A percentile compares a stretch with the other conserved stretches of the same genome.
These are phyloP conservation scores for Agonopterix subpropinquella DNA, from an alignment of 2,888 invertebrate genomes.

Conservation along the genomic window DNA sequence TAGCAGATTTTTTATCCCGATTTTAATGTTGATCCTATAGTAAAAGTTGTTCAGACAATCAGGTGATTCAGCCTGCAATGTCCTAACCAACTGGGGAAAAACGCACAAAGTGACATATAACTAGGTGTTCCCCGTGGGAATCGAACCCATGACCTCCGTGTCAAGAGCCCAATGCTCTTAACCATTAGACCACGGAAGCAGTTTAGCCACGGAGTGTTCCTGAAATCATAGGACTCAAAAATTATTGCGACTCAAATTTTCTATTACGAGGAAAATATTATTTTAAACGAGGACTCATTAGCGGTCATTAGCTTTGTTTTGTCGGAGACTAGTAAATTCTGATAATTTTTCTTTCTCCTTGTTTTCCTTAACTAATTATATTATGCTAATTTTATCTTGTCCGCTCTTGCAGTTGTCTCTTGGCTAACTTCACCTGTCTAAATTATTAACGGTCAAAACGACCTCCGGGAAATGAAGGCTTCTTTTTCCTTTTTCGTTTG, in stretches of 20 bases:
- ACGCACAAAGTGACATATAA: too few relatives aligned
- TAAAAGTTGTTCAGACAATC: too few relatives aligned
- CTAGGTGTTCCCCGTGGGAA: too few relatives aligned
- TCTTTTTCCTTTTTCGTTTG: background rate
- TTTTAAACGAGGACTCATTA: slow-evolving; percentile 50
- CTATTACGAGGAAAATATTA: slow-evolving; percentile 42
- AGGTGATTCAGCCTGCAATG: too few relatives aligned
- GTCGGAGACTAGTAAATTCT: slow-evolving; percentile 23
- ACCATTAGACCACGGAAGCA: too few relatives aligned
- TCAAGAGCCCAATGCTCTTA: too few relatives aligned
- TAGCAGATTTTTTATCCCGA: too few relatives aligned
- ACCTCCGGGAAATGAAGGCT: slow-evolving; percentile 1
- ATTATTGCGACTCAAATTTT: slow-evolving; percentile 23
- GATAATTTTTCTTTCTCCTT: slow-evolving; percentile 27
- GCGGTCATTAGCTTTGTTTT: slow-evolving; percentile 46
- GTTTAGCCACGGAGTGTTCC: too few relatives aligned
- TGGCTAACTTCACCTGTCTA: slow-evolving; percentile 9
- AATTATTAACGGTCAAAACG: slow-evolving; percentile 4
- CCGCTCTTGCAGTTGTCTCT: slow-evolving; percentile 30
- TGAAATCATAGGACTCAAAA: background rate
- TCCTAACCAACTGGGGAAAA: too few relatives aligned
- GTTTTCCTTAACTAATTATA: slow-evolving; percentile 49
- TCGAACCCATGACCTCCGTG: too few relatives aligned
- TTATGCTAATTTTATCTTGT: slow-evolving; percentile 47
- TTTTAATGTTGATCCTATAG: too few relatives aligned